Percentiles rank a stretch among this genome's conserved stretches.
These are phyloP conservation scores for Iguana delicatissima DNA, from an alignment of 2,797 vertebrate species.

Conservation along the genomic window DNA sequence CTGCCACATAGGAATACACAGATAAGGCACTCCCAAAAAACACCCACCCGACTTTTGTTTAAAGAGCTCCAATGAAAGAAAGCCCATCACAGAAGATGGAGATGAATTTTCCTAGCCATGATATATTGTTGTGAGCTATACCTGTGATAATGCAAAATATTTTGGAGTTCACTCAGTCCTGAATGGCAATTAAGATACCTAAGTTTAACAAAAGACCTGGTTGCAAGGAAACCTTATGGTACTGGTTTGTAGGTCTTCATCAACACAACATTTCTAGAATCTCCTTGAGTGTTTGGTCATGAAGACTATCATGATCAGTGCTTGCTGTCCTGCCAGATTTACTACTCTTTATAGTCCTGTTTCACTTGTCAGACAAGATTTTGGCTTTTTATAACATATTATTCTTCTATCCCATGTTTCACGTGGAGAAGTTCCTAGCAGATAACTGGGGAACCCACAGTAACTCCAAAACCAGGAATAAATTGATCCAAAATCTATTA, in stretches of 20 bases:
- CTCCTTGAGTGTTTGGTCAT: too few relatives aligned
- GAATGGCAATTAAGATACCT: background rate
- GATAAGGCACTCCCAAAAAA: too few relatives aligned
- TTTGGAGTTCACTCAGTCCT: background rate
- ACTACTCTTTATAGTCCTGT: background rate
- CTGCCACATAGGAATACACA: too few relatives aligned
- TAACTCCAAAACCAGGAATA: background rate
- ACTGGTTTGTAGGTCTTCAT: too few relatives aligned
- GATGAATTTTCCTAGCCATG: background rate
- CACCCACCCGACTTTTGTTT: too few relatives aligned
- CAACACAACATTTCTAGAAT: too few relatives aligned
- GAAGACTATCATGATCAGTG: too few relatives aligned
- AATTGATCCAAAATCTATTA: background rate
- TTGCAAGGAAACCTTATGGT: too few relatives aligned
- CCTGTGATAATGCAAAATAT: background rate
- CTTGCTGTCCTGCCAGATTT: too few relatives aligned
- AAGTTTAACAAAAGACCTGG: background rate
- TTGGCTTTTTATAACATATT: background rate
- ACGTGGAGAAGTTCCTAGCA: background rate
- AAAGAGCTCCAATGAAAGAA: too few relatives aligned
- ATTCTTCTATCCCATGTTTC: background rate
- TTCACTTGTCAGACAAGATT: background rate
- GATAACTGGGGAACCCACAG: too few relatives aligned
- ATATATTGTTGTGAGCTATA: background rate
- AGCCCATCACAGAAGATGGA: background rate